Evolutionary conservation across 1,140 invertebrate genomes (phyloP).

Genomic region (Lepidotrigona ventralis): DNA sequence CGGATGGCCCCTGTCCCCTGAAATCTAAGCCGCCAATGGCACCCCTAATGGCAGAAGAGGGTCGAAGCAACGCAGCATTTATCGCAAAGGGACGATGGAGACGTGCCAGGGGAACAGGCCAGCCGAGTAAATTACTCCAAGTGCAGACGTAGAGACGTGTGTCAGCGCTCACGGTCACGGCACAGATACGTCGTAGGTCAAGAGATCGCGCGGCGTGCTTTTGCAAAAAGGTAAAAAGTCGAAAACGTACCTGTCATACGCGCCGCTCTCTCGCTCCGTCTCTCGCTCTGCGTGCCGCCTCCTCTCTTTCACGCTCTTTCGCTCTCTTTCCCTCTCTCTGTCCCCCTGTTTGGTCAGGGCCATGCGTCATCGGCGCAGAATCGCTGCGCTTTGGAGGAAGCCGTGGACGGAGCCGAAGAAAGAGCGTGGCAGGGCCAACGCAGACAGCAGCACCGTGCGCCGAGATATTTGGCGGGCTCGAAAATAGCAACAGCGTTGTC

Average conservation of each 20-base stretch:
- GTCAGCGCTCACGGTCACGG: constrained; percentile 37
- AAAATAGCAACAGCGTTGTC: constrained; percentile 65
- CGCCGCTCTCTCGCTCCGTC: constrained; percentile 9
- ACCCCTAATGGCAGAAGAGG: neutral
- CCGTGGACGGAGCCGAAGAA: constrained; percentile 40
- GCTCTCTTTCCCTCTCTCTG: constrained; percentile 20
- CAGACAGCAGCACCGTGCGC: constrained; percentile 24
- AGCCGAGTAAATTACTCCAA: neutral
- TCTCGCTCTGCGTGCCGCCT: neutral
- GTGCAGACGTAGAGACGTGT: neutral
- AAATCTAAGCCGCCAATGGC: neutral
- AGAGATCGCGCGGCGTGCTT: constrained; percentile 9
- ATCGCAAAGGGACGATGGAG: neutral
- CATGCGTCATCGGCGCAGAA: constrained; percentile 62
- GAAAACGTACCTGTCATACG: constrained; percentile 44
- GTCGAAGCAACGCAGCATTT: neutral
- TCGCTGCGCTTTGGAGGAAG: constrained; percentile 44
- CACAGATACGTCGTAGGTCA: constrained; percentile 34
- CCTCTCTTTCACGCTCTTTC: constrained; percentile 11
- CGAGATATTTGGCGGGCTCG: constrained; percentile 66
- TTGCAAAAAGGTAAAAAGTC: constrained; percentile 36
- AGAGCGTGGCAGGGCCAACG: constrained; percentile 42
- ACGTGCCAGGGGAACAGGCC: neutral
- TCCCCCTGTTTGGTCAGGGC: constrained; percentile 42
- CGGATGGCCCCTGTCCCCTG: neutral